Evolutionary conservation across 2,797 vertebrate species (phyloP).

Genomic region (Pithecia hirsuta): DNA sequence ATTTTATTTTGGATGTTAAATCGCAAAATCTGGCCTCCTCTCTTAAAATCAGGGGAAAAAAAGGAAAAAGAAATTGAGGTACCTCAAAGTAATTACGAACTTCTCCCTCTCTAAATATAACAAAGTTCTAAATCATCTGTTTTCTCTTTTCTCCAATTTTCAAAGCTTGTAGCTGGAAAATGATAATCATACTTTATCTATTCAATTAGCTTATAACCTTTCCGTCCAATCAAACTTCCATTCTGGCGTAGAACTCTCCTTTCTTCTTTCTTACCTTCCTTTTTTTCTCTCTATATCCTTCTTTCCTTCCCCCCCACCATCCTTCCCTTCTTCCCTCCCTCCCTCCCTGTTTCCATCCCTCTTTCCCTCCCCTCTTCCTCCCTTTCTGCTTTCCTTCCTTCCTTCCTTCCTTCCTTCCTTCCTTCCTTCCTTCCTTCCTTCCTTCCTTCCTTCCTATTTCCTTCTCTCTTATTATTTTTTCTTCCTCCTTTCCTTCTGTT

Average conservation of each 20-base stretch:
- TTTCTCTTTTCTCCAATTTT: not conserved
- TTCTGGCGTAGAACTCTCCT: too few species aligned
- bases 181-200: not conserved
- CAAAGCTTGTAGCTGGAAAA: not conserved
- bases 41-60: not conserved
- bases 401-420: rapidly evolving
- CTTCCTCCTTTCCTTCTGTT: not conserved
- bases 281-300: not conserved
- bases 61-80: not conserved
- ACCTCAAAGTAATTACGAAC: not conserved
- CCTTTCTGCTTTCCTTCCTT: rapidly evolving
- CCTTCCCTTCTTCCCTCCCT: rapidly evolving
- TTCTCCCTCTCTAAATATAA: not conserved
- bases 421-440: not conserved
- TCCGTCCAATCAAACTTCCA: not conserved
- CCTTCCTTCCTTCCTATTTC: too few species aligned
- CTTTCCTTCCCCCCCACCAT: too few species aligned
- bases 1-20: not conserved
- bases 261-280: not conserved
- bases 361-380: too few species aligned
- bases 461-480: not conserved
- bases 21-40: not conserved
- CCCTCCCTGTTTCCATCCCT: rapidly evolving
- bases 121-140: not conserved
- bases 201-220: not conserved